A percentile compares a stretch with the other conserved stretches of the same genome.
Conservation (phyloP, 2,113 vertebrate species). For the Holacanthus passer region DNA sequence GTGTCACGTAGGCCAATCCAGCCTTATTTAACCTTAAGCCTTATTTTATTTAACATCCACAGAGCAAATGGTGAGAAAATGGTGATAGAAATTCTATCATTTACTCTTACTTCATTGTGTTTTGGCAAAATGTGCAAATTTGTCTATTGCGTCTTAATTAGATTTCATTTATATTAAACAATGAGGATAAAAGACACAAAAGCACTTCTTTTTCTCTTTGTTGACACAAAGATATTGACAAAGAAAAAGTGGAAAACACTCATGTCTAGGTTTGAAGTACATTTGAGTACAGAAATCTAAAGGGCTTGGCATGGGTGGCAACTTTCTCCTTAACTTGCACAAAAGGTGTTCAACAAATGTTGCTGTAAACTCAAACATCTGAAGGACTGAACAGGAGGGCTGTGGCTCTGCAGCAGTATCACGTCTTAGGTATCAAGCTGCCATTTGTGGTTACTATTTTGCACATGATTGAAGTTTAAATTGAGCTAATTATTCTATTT, state of each 20-base stretch:
- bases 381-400: slow-evolving; percentile 11
- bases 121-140: no score
- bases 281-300: background rate
- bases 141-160: background rate
- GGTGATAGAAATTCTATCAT: background rate
- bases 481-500: background rate
- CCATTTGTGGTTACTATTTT: background rate
- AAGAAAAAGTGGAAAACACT: background rate
- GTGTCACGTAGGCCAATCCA: background rate
- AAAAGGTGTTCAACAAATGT: slow-evolving; percentile 25
- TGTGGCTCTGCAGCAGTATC: background rate
- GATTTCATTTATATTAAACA: background rate
- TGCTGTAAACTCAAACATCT: slow-evolving; percentile 37
- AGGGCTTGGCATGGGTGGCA: background rate
- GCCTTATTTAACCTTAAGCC: no score
- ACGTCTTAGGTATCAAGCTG: background rate
- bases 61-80: background rate
- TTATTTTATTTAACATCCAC: background rate
- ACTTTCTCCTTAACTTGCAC: background rate
- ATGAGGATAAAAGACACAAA: background rate
- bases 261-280: slow-evolving; percentile 8
- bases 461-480: background rate
- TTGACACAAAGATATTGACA: background rate
- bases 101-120: background rate
- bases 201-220: background rate